A percentile compares a stretch with the other conserved stretches of the same genome.
Evolutionary conservation across 64 coral and sea anemone species (phyloP).

Genomic region (Montipora efflorescens): DNA sequence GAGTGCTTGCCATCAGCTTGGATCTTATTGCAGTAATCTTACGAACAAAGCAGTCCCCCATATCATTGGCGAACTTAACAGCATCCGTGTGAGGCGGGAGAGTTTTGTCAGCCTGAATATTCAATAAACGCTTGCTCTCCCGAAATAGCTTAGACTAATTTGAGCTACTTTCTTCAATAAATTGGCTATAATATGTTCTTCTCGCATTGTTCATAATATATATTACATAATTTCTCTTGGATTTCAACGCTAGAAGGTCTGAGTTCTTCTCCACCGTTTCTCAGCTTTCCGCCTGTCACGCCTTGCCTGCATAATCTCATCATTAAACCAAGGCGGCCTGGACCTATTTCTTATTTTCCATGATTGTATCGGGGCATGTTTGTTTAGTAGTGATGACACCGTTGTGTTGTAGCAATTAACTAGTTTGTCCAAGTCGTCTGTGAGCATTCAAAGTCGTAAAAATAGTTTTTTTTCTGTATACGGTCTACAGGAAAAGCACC

Average conservation of each 20-base stretch:
- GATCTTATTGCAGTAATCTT: constrained; percentile 75
- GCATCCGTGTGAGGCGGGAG: constrained; percentile 52
- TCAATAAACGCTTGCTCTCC: constrained; percentile 57
- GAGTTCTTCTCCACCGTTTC: constrained; percentile 49
- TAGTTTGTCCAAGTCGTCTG: background rate
- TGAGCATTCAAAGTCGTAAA: too few species aligned
- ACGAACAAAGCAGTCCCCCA: constrained; percentile 62
- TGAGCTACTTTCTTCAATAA: constrained; percentile 32
- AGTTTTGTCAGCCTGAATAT: constrained; percentile 43
- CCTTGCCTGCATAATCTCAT: constrained; percentile 44
- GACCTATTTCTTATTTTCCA: constrained; percentile 9
- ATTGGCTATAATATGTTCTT: constrained; percentile 43
- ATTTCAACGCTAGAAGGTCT: constrained; percentile 46
- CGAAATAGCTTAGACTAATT: constrained; percentile 62
- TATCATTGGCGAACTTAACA: background rate
- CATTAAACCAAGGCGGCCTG: constrained; percentile 36
- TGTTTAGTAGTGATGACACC: constrained; percentile 32
- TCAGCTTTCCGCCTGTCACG: constrained; percentile 47
- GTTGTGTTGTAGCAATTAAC: constrained; percentile 63
- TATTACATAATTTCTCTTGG: constrained; percentile 40
- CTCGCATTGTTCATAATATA: constrained; percentile 60
- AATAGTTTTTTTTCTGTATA: too few species aligned
- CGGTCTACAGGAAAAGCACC: too few species aligned
- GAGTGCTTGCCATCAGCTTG: constrained; percentile 4
- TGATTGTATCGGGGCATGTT: constrained; percentile 51